Conservation (phyloP, 2,113 vertebrate genomes). For the Dolichotis patagonum region DNA sequence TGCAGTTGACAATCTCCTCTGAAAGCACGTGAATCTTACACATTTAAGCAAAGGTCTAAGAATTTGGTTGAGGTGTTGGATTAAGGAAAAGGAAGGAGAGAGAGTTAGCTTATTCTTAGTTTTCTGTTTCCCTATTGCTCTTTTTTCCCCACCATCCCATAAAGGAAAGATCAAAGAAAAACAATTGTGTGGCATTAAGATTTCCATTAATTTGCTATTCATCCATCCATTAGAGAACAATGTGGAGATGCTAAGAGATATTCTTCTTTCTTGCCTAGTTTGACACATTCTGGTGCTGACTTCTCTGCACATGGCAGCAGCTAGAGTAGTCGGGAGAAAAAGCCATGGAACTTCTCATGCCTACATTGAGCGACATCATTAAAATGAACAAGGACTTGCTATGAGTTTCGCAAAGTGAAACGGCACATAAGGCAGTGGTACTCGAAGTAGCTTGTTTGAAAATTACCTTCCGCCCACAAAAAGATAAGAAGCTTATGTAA, state of each 20-base stretch:
- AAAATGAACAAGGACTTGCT: neutral
- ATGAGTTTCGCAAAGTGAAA: neutral
- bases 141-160: neutral
- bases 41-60: neutral
- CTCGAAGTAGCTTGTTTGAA: neutral
- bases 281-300: neutral
- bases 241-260: neutral
- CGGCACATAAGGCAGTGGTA: neutral
- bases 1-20: neutral
- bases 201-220: neutral
- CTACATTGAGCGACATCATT: neutral
- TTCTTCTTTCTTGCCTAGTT: neutral
- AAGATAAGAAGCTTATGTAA: neutral
- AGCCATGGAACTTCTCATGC: conserved; percentile 4
- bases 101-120: neutral
- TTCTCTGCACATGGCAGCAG: neutral
- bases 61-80: neutral
- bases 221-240: neutral
- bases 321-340: neutral
- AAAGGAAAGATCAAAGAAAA: conserved; percentile 14
- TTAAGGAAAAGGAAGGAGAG: neutral
- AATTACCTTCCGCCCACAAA: neutral
- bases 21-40: neutral
- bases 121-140: neutral
- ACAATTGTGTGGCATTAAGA: neutral